Evolutionary conservation across 2,888 invertebrate genomes (phyloP), one percentile per base, ranked within the genome.

Genomic region (Agrotis exclamationis): DNA sequence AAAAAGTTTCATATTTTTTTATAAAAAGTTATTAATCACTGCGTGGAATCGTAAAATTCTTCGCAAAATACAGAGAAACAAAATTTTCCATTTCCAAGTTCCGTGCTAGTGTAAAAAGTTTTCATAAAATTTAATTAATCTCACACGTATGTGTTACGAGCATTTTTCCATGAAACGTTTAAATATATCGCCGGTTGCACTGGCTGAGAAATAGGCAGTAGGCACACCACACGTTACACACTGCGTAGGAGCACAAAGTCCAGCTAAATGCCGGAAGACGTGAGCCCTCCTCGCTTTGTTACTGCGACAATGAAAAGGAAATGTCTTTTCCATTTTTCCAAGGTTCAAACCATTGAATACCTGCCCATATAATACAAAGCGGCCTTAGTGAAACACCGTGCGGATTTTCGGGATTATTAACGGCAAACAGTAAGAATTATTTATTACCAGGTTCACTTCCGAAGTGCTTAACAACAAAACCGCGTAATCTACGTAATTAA

Each of bases 211-310:
- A 62, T 65, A 74, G 73, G 47, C 51, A 76, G 57, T 68, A 57
- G 48, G 66, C 58, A 57, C 58, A 66, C 63, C 62, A 68, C 70
- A 70, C 65, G 45, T 51, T 68, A 70, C 77, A 88, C 86, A 87
- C 80, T 79, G 80, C 84, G 70, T 68, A 72, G 79, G 82, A 87
- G 84, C 82, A 87, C 84, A 87, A 85, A 92, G 93, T 92, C 92
- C 91, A 82, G 90, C 89, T 92, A 93, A 93, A 92, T 90, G 88
- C 90, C 91, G 92, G 92, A 93, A 92, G 90, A 87, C 85, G 89
- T 83, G 88, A 90, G 91, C 88, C 86, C 91, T 90, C 90, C 86
- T 88, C 83, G 88, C 91, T 90, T 93, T 93, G 93, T 93, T 92
- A 90, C 90, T 86, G 86, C 85, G 88, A 93, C 92, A 93, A 90